Evolutionary conservation across 2,888 invertebrate species (phyloP), one percentile per base, ranked within the genome.

Genomic region (Pandemis heparana): DNA sequence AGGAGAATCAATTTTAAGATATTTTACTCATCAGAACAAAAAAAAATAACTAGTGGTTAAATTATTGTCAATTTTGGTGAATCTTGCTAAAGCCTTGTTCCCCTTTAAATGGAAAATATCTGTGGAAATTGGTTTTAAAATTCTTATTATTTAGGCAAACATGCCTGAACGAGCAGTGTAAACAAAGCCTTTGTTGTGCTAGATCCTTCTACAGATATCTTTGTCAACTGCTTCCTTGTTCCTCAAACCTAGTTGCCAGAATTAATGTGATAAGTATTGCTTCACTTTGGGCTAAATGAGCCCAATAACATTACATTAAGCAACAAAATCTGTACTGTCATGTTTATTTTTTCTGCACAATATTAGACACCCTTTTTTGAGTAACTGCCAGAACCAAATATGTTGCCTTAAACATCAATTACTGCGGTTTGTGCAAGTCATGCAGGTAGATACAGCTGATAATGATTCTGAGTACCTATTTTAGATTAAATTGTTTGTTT

Each of bases 301-400:
- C 23, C 2, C 23, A 32, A 32, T 32, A 51, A 53, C 8, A 8
- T 9, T 6, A 53, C 8, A 8, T 9, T 6, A 9, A 18, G 18
- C 9, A 53, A 53, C 18, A 53, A 18, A 18, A 18, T 56, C 10
- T 56, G 12, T 23, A 56, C 23, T 23, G 9, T 10, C 56, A 53
- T 56, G 23, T 3, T 56, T 23, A 23, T 56, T 56, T 23, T 56
- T 12, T 23, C 8, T 56, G 23, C 12, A 10, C 12, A 10, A n/a
- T 56, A n/a, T 3, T 10, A 12, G 18, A 8, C 18, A 53, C 23
- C 56, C 10, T 56, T 18, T 56, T 23, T 56, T 56, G 56, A 56
- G 56, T 23, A 23, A 56, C 56, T 56, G 56, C 56, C 56, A 56
- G 23, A 56, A 23, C 56, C 6, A 5, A 60, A 60, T 59, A 16